Conservation (phyloP, 1,140 invertebrate genomes). For the Zelostemma sp. region DNA sequence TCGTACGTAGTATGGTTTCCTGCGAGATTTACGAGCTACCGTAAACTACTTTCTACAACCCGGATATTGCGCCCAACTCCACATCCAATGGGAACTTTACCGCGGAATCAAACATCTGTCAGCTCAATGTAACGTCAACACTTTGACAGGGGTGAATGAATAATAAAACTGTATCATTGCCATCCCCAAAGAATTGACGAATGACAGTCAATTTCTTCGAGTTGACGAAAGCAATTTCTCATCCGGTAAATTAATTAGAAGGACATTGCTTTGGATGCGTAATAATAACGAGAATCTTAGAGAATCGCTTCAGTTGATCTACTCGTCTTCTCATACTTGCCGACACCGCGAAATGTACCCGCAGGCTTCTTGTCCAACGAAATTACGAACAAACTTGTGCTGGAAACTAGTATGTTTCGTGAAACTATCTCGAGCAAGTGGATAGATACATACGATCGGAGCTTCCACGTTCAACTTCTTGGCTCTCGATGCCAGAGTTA, state of each 20-base stretch:
- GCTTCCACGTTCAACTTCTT: background rate
- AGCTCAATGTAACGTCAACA: background rate
- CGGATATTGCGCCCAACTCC: background rate
- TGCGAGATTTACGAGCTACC: constrained; percentile 5
- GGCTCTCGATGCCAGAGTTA: background rate
- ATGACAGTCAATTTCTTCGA: too few relatives aligned
- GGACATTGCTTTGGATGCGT: background rate
- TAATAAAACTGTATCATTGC: too few relatives aligned
- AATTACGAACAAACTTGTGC: constrained; percentile 18
- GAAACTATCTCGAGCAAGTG: constrained; percentile 6
- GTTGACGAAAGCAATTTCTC: too few relatives aligned
- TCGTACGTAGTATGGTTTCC: background rate
- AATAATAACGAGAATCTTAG: background rate
- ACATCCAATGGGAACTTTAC: background rate
- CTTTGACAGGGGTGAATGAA: too few relatives aligned
- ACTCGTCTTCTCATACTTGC: constrained; percentile 4
- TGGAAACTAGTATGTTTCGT: constrained; percentile 1
- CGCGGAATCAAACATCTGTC: constrained; percentile 1
- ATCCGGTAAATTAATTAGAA: background rate
- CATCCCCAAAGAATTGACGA: too few relatives aligned
- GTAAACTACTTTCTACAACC: constrained; percentile 1
- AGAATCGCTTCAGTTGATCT: constrained; percentile 1
- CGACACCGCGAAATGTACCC: constrained; percentile 13
- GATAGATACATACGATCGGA: background rate
- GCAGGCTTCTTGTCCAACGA: constrained; percentile 13